Evolutionary conservation across 1,140 invertebrate species (phyloP).

Genomic region (Lamellibrachia luymesi): DNA sequence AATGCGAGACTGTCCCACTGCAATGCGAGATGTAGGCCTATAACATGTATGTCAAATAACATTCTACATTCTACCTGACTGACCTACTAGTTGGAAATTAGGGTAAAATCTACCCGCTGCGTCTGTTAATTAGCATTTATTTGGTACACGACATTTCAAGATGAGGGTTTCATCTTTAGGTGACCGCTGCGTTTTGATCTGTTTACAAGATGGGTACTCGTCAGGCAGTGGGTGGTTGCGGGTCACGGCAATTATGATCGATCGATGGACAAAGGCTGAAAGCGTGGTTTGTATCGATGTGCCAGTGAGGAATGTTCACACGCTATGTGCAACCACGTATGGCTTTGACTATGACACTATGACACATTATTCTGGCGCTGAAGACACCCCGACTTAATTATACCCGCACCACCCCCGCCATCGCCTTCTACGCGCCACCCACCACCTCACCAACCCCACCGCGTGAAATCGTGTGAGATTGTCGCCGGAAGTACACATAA

Average conservation of each 20-base stretch:
- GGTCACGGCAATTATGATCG: not conserved
- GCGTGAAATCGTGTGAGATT: too few relatives aligned
- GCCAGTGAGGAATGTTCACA: not conserved
- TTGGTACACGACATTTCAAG: not conserved
- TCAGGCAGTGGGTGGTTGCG: too few relatives aligned
- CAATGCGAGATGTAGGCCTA: too few relatives aligned
- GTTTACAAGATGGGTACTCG: not conserved
- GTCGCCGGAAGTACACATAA: too few relatives aligned
- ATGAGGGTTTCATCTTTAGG: not conserved
- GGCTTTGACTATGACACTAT: not conserved
- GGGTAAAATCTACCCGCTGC: too few relatives aligned
- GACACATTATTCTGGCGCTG: not conserved
- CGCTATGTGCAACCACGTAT: not conserved
- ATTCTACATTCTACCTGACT: too few relatives aligned
- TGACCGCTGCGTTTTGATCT: not conserved
- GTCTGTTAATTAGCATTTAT: not conserved
- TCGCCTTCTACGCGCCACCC: not conserved
- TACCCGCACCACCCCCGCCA: not conserved
- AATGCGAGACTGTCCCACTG: too few relatives aligned
- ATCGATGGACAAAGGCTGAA: not conserved
- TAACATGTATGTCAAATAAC: too few relatives aligned
- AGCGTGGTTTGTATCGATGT: not conserved
- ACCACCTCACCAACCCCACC: not conserved
- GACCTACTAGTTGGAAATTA: too few relatives aligned
- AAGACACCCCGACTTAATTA: not conserved